Base-by-base conservation (phyloP, 2,797 vertebrate species). In the Caiman crocodilus region DNA sequence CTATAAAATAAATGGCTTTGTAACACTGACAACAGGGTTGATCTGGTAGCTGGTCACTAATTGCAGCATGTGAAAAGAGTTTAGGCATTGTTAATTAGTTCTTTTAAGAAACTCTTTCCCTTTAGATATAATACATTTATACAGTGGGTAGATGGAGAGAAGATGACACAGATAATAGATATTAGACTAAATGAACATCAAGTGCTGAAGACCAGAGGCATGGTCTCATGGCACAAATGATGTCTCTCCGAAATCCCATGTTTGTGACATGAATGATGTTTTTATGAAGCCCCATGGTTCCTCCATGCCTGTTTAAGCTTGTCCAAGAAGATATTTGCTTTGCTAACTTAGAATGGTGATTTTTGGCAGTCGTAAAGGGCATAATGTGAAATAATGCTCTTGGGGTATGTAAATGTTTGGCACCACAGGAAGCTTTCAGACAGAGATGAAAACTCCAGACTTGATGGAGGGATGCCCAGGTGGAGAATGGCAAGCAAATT, bases 331-430 rank as follows among this genome's bases (percentile, higher is more conserved):
- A 83, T 79, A 90, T 89, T 94, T 90, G 88, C 90, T 94, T 82
- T 87, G 88, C 92, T 87, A 56, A 35, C 83, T 55, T 6, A 15
- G 85, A 90, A 77, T 4, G 76, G 83, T 89, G 90, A 69, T 7
- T 90, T 92, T 79, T 89, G 92, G 94, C 92, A 92, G 94, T 88
- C 71, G 21, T 2, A 0, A 78, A 85, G 94, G 88, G 90, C 88
- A 90, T 80, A 73, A 88, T 73, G 92, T 89, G 94, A 94, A 77
- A 67, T 28, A 76, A 89, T 83, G 20, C 80, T 90, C 63, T 77
- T 17, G 26, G 84, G 88, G 63, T 67, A 56, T 82, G 85, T 80
- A 69, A 90, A 79, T 85, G 56, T 74, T 90, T 94, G 92, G 92
- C 92, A 95, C 85, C 58, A 4, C 79, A 73, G 88, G 88, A 79